These are phyloP conservation scores for Poeciliopsis infans DNA, from an alignment of 2,797 vertebrate genomes.

Conservation along the genomic window DNA sequence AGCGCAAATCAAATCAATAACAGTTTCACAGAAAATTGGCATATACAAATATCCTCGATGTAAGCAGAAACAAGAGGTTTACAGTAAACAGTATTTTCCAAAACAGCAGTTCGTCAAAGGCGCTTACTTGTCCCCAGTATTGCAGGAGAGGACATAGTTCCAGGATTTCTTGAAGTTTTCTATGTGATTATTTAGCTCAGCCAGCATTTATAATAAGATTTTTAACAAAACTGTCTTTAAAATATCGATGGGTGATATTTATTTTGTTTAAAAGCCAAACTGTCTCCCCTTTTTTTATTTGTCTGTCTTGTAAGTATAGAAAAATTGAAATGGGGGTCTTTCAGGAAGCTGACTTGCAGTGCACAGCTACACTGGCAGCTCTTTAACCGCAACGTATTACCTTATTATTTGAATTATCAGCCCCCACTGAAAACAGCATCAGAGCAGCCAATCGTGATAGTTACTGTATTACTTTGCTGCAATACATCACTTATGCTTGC, in stretches of 20 bases:
- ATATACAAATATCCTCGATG: too few species aligned
- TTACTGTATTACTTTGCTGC: background rate
- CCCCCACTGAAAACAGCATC: background rate
- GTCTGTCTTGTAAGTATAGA: background rate
- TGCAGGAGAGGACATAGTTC: too few species aligned
- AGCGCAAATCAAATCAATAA: too few species aligned
- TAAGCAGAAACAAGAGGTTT: too few species aligned
- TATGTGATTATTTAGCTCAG: too few species aligned
- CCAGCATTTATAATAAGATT: background rate
- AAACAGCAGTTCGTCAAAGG: too few species aligned
- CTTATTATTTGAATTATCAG: background rate
- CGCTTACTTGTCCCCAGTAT: too few species aligned
- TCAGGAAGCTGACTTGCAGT: background rate
- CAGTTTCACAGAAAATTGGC: too few species aligned
- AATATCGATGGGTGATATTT: background rate
- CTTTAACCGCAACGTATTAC: background rate
- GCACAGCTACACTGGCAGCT: background rate
- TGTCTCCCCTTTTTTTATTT: background rate
- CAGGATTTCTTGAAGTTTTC: too few species aligned
- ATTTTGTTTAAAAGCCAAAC: background rate
- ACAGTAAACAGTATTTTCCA: too few species aligned
- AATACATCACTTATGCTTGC: background rate
- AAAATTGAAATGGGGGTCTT: background rate
- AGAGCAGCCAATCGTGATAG: background rate
- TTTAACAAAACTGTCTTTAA: background rate